phyloP scores from a whole-genome alignment of 2,888 invertebrate species.

The Malthinus flaveolus region DNA sequence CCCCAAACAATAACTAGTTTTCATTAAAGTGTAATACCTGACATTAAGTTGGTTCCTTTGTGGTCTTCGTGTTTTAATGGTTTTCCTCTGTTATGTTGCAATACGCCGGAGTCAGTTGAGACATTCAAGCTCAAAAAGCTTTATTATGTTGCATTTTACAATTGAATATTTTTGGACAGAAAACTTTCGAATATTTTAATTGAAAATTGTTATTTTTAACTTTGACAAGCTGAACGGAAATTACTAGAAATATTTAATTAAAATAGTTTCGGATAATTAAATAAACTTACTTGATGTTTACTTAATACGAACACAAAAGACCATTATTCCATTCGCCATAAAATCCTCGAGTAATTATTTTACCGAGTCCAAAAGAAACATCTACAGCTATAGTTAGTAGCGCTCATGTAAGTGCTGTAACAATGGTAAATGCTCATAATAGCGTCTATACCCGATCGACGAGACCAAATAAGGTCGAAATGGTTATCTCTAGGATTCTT shows the following conservation, averaged over 20 bases:
- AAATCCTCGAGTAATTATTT: too few relatives aligned
- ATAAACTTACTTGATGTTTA: too few relatives aligned
- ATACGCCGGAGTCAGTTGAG: conserved; percentile 7
- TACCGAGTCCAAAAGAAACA: too few relatives aligned
- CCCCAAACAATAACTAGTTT: conserved; percentile 24
- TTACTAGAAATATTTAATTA: conserved; percentile 7
- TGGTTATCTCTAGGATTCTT: too few relatives aligned
- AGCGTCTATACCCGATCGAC: too few relatives aligned
- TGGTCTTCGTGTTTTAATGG: conserved; percentile 26
- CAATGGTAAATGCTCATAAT: too few relatives aligned
- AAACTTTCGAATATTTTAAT: background rate
- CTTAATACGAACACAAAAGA: too few relatives aligned
- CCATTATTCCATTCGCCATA: too few relatives aligned
- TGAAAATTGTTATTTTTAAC: too few relatives aligned
- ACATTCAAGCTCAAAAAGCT: conserved; percentile 14
- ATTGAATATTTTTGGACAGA: background rate
- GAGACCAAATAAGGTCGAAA: too few relatives aligned
- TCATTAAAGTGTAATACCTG: conserved; percentile 24
- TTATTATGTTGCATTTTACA: conserved; percentile 19
- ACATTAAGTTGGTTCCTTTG: conserved; percentile 26
- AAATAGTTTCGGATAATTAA: background rate
- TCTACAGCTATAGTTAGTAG: too few relatives aligned
- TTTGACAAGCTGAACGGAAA: background rate
- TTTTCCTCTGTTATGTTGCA: conserved; percentile 21
- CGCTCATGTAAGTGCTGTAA: too few relatives aligned